Base-by-base conservation (phyloP, 1,140 invertebrate genomes). In the Drosophila punjabiensis region DNA sequence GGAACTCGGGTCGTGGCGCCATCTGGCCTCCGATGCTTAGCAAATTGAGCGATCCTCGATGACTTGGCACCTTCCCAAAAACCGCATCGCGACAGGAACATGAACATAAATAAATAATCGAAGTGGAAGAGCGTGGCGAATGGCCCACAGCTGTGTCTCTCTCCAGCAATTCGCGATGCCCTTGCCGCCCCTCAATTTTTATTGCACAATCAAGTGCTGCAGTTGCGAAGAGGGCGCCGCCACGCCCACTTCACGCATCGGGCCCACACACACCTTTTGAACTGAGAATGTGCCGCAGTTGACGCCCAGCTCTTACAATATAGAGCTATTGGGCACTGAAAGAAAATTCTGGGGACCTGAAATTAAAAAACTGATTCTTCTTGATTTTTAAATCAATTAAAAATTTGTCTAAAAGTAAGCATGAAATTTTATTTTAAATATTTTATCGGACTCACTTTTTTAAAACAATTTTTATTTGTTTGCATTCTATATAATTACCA, bases 161-260 rank as follows among this genome's bases (percentile, higher is more conserved):
- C 20, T 7, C 56, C 32, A 70, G 59, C 85, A 68, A 89, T 89
- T 89, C 81, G 85, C 85, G 89, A 89, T 89, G 85, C 85, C 78
- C 52, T 63, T 20, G 48, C 81, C 59, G 71, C 85, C 71, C 63
- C 61, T 62, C 30, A 45, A 71, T 48, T 87, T 89, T 89, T 89
- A 89, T 89, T 89, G 85, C 85, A 89, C 85, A 88, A 88, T 88
- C 85, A 89, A 81, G 86, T 89, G 85, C 68, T 89, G 85, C 69
- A 79, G 64, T 80, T 71, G 65, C 62, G 33, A 68, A 64, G 81
- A 65, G 79, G 83, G 59, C 83, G 69, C 65, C 58, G 64, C 59
- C 81, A 85, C 85, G 83, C 85, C 85, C 85, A 76, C 85, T 88
- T 88, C 79, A 79, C 74, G 69, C 83, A 87, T 78, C 77, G 35